A percentile compares a stretch with the other conserved stretches of the same genome.
phyloP scores from a whole-genome alignment of 1,140 invertebrate species.

The Ditylenchus dipsaci region DNA sequence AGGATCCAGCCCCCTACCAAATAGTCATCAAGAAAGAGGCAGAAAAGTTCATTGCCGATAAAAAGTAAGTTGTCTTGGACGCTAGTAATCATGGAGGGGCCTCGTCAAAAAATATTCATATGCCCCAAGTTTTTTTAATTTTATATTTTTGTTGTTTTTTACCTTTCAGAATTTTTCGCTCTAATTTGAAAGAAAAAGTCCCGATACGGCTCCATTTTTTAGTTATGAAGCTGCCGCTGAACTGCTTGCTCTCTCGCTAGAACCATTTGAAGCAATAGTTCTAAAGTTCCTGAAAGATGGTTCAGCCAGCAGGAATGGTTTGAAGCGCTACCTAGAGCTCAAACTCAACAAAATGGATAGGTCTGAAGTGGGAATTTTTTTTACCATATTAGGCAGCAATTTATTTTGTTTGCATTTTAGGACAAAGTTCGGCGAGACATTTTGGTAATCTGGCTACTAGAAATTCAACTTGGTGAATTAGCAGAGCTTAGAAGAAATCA shows the following conservation, averaged over 20 bases:
- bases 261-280: constrained; percentile 34
- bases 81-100: too few species aligned
- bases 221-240: constrained; percentile 37
- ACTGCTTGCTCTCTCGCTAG: constrained; percentile 36
- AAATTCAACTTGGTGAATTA: constrained; percentile 37
- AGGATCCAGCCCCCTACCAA: constrained; percentile 34
- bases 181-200: too few species aligned
- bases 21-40: constrained; percentile 42
- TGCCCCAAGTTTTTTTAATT: too few species aligned
- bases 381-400: not conserved
- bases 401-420: constrained; percentile 20
- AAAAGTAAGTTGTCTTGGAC: constrained; percentile 29
- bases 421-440: constrained; percentile 33
- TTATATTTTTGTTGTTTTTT: too few species aligned
- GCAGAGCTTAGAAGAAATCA: constrained; percentile 30
- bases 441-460: constrained; percentile 38
- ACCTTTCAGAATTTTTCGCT: too few species aligned
- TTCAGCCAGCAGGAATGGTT: constrained; percentile 30
- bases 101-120: too few species aligned
- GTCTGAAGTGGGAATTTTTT: constrained; percentile 10
- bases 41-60: constrained; percentile 37
- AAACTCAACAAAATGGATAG: constrained; percentile 19
- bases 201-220: too few species aligned
- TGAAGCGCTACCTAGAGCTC: constrained; percentile 34
- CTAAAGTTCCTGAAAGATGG: constrained; percentile 31